Base-by-base conservation (phyloP, 2,113 vertebrate genomes). In the Centrocercus urophasianus region DNA sequence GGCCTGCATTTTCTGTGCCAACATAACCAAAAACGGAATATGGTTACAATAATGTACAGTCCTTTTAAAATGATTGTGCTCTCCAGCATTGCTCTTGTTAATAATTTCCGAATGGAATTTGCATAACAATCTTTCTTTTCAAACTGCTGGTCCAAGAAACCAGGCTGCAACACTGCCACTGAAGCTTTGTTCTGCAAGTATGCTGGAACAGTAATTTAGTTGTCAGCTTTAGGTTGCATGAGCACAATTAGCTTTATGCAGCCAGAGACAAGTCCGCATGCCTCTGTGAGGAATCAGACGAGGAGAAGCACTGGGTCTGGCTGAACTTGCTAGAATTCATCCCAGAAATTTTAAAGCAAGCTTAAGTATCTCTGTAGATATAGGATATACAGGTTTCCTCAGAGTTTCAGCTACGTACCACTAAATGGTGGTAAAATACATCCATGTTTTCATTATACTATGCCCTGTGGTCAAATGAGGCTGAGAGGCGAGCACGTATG, bases 51-150 rank as follows among this genome's bases (percentile, higher is more conserved):
- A 86, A 89, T 21, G 19, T 57, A 47, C 15, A 89, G 88, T 83
- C 25, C 20, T 47, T 83, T 89, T 36, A 70, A 91, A 82, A 34
- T 14, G 25, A 70, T 63, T 86, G 32, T 86, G 3, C 64, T 85
- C 60, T 48, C 8, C 3, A 6, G 59, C 66, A 66, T 63, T 0
- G 0, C 22, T 87, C 75, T 89, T 89, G 38, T 40, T 91, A 93
- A 86, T 70, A 59, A 89, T 64, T 93, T 91, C 79, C 76, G 88
- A 88, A 93, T 93, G 87, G 71, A 81, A 94, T 94, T 89, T 90
- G 60, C 82, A 61, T 95, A 94, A 85, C 72, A 88, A 75, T 92
- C n/a, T 72, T 56, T 57, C 69, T 86, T 91, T 91, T 80, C 82
- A 90, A 71, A 71, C 57, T 92, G 79, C 69, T 92, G 80, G 88